A percentile compares a stretch with the other conserved stretches of the same genome.
phyloP scores from a whole-genome alignment of 2,113 vertebrate genomes.

The Hystrix cristata region DNA sequence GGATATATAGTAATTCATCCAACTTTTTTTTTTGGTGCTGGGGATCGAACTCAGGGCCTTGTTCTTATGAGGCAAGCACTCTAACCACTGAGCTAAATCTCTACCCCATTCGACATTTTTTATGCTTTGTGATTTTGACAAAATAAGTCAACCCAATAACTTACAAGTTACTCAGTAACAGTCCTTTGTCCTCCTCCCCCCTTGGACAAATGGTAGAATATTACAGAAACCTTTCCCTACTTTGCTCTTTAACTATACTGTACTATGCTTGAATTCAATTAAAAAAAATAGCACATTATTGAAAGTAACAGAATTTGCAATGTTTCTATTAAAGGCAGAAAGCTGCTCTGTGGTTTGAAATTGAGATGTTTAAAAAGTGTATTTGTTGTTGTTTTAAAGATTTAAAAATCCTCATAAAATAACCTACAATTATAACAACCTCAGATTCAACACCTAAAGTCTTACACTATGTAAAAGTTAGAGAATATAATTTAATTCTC shows the following conservation, averaged over 20 bases:
- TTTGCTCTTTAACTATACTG: neutral
- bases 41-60: too few relatives aligned
- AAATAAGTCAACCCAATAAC: neutral
- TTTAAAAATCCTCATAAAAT: slow-evolving; percentile 43
- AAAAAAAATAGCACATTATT: neutral
- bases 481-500: neutral
- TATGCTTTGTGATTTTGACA: neutral
- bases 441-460: neutral
- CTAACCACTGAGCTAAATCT: too few relatives aligned
- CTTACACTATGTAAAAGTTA: slow-evolving; percentile 16
- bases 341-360: neutral
- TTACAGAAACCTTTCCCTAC: neutral
- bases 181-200: neutral
- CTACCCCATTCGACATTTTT: neutral
- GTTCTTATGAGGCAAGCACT: too few relatives aligned
- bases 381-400: slow-evolving; percentile 9
- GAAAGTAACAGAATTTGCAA: slow-evolving; percentile 41
- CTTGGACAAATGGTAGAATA: neutral
- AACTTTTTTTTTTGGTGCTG: too few relatives aligned
- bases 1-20: neutral
- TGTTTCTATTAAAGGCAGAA: neutral
- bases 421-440: slow-evolving; percentile 47
- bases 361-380: neutral
- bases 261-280: neutral
- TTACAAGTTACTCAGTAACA: neutral